Conservation (phyloP, 2,113 vertebrate species). For the Microcebus griseorufus region DNA sequence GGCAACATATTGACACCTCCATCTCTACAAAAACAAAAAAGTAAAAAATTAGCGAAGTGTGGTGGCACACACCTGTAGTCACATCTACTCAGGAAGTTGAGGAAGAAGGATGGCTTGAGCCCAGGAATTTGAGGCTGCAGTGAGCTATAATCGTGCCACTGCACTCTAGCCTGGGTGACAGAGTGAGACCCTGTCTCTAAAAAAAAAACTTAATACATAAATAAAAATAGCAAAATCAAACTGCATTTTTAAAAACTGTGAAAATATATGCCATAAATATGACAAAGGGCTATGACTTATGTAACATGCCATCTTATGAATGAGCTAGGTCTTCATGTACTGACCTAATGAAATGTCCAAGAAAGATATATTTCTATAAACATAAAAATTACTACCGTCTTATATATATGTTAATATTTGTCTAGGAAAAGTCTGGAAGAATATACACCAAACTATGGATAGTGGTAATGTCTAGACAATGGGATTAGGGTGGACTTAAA, state of each 20-base stretch:
- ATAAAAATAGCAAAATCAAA: background rate
- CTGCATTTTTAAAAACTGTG: background rate
- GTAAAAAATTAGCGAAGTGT: background rate
- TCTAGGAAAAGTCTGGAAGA: background rate
- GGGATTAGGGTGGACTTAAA: background rate
- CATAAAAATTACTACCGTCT: background rate
- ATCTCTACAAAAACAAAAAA: background rate
- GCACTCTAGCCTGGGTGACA: background rate
- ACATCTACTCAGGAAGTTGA: background rate
- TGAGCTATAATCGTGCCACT: background rate
- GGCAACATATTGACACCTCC: too few species aligned
- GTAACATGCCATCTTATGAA: background rate
- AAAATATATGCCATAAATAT: background rate
- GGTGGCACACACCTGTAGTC: background rate
- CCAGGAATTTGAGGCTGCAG: background rate
- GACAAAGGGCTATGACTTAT: background rate
- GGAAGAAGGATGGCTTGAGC: background rate
- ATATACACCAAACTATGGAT: background rate
- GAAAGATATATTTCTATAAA: slow-evolving; percentile 1
- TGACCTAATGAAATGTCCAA: background rate
- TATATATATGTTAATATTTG: background rate
- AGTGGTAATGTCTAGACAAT: background rate
- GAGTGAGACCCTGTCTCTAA: background rate
- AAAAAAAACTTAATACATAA: background rate
- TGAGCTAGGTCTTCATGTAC: background rate